These are phyloP conservation scores for Musca vetustissima DNA, from an alignment of 1,140 invertebrate species.

Conservation along the genomic window DNA sequence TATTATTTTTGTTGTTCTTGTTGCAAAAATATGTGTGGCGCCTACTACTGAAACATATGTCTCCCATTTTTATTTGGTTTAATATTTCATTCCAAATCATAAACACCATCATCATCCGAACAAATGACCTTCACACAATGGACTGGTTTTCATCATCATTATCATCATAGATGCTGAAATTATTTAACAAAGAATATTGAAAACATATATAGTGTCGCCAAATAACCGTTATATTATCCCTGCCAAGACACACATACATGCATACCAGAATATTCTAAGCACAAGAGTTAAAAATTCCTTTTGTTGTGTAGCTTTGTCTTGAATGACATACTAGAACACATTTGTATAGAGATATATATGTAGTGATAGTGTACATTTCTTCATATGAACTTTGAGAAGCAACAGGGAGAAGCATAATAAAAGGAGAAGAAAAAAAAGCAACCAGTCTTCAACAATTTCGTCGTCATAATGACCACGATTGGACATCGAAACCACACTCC, in stretches of 20 bases:
- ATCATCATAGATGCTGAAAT: too few species aligned
- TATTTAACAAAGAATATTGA: too few species aligned
- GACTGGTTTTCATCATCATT: slow-evolving; percentile 17
- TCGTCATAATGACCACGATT: too few species aligned
- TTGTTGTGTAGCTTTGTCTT: background rate
- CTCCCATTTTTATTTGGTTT: background rate
- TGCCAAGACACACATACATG: too few species aligned
- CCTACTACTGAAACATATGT: background rate
- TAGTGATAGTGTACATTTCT: too few species aligned
- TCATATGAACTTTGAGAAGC: background rate
- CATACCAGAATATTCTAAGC: slow-evolving; percentile 1
- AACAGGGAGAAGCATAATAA: slow-evolving; percentile 6
- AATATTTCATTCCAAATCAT: too few species aligned
- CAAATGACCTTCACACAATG: slow-evolving; percentile 7
- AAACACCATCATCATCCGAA: too few species aligned
- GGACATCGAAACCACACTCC: slow-evolving; percentile 4
- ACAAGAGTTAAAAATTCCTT: slow-evolving; percentile 10
- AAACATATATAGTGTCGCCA: background rate
- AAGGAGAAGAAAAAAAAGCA: too few species aligned
- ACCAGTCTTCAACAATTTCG: too few species aligned
- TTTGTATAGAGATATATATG: too few species aligned
- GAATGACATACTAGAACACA: background rate
- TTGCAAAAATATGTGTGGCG: background rate
- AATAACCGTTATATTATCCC: slow-evolving; percentile 2
- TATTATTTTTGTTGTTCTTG: too few species aligned